These are phyloP conservation scores for Lamellibrachia satsuma DNA, from an alignment of 2,888 invertebrate genomes.

Conservation along the genomic window DNA sequence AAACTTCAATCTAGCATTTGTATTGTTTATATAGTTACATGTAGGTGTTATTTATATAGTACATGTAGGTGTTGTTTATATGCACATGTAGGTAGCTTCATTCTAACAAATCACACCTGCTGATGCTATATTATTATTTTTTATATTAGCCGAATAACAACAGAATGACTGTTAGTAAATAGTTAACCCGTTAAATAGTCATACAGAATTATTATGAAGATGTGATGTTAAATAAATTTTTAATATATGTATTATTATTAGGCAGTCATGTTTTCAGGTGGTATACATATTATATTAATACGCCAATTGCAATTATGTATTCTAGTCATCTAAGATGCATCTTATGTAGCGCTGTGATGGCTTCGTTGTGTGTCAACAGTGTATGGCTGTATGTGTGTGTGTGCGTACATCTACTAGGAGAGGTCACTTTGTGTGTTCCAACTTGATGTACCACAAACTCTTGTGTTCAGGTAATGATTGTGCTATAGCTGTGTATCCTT, in stretches of 20 bases:
- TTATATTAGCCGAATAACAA: too few relatives aligned
- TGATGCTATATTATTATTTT: background rate
- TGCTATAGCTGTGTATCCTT: background rate
- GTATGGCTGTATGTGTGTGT: background rate
- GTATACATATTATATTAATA: background rate
- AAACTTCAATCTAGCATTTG: background rate
- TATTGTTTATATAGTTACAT: background rate
- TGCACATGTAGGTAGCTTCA: background rate
- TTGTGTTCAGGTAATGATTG: background rate
- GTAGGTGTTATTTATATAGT: too few relatives aligned
- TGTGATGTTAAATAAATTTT: background rate
- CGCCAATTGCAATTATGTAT: background rate
- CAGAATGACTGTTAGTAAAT: background rate
- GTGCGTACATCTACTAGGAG: background rate
- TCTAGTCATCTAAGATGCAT: background rate
- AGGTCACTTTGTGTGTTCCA: background rate
- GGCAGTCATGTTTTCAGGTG: background rate
- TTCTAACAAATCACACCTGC: background rate
- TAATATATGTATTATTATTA: background rate
- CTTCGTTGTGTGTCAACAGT: background rate
- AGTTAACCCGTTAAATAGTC: background rate
- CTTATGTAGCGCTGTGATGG: background rate
- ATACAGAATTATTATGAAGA: background rate
- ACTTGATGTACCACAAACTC: background rate
- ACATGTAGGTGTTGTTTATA: too few relatives aligned